phyloP scores from a whole-genome alignment of 2,888 invertebrate genomes.

The Cyrtodaria siliqua region DNA sequence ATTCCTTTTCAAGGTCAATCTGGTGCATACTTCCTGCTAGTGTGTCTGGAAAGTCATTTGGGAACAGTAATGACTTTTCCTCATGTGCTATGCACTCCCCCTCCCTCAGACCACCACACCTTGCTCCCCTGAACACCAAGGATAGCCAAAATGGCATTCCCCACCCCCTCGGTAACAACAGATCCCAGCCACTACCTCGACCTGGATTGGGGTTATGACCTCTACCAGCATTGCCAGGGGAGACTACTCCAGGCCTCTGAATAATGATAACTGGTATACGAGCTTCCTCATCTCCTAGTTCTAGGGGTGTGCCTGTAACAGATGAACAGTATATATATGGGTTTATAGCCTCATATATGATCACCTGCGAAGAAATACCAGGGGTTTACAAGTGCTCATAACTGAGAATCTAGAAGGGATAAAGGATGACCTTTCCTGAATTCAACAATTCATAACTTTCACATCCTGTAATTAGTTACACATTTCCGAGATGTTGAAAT shows the following conservation, averaged over 20 bases:
- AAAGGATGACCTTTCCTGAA: too few species aligned
- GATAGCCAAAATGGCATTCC: slow-evolving; percentile 95
- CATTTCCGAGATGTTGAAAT: too few species aligned
- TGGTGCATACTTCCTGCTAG: slow-evolving; percentile 87
- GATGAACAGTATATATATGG: too few species aligned
- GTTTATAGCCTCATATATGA: too few species aligned
- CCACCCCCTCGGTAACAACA: slow-evolving; percentile 94
- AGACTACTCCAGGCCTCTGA: slow-evolving; percentile 85
- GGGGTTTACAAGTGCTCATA: too few species aligned
- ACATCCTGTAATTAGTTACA: too few species aligned
- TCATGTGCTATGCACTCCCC: slow-evolving; percentile 90
- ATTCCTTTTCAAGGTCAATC: slow-evolving; percentile 80
- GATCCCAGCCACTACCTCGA: slow-evolving; percentile 94
- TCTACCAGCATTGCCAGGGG: slow-evolving; percentile 13
- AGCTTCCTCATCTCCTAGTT: slow-evolving; percentile 87
- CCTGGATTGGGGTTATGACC: slow-evolving; percentile 78
- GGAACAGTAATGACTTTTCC: slow-evolving; percentile 87
- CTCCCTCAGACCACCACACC: slow-evolving; percentile 91
- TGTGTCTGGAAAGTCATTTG: slow-evolving; percentile 91
- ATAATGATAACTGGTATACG: slow-evolving; percentile 92
- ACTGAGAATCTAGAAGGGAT: too few species aligned
- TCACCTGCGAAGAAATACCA: too few species aligned
- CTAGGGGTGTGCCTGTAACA: slow-evolving; percentile 82
- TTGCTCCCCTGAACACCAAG: slow-evolving; percentile 90
- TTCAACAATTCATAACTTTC: too few species aligned